Base-by-base conservation (phyloP, 2,888 invertebrate genomes). In the Octonoba sinensis region DNA sequence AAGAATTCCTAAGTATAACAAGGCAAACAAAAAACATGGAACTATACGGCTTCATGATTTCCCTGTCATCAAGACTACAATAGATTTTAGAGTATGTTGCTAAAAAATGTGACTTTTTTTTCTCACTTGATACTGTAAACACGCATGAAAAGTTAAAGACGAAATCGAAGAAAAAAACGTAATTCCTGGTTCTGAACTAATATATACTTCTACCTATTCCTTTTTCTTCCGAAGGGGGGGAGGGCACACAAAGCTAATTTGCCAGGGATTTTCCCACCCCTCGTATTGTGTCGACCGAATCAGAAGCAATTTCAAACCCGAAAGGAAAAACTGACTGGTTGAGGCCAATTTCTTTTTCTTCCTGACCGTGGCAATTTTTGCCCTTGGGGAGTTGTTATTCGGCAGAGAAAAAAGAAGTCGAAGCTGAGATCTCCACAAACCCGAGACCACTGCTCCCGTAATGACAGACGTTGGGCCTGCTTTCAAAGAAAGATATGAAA, bases 301-400 rank as follows among this genome's bases (percentile, higher is more conserved):
- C 75, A 59, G 59, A 59, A 46, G 51, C 62, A 62, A 18, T 62
- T 36, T 36, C 36, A 36, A 36, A 36, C 36, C 36, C 36, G 36
- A 36, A 36, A 36, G 36, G 36, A 36, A 36, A 36, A 36, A 36
- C 36, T 36, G 36, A 36, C 36, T 36, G 36, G 36, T 36, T 36
- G 36, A 36, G 36, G 36, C 6, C 36, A 36, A 36, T 36, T 36
- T 36, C 36, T 36, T 36, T 36, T 36, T 36, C 36, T 36, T 36
- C 36, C 64, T 65, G 73, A 54, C 76, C 69, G 67, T 76, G 76
- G 36, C 36, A 76, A 36, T 60, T 51, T 60, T 62, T 76, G 76
- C 76, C 76, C 76, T 76, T 76, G 76, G 66, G 62, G 56, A 46
- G 76, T 65, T 73, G 73, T 73, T 73, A 65, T 73, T 65, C 57